Percentiles rank a stretch among this genome's conserved stretches.
These are phyloP conservation scores for Choloepus didactylus DNA, from an alignment of 2,797 vertebrate genomes.

Conservation along the genomic window DNA sequence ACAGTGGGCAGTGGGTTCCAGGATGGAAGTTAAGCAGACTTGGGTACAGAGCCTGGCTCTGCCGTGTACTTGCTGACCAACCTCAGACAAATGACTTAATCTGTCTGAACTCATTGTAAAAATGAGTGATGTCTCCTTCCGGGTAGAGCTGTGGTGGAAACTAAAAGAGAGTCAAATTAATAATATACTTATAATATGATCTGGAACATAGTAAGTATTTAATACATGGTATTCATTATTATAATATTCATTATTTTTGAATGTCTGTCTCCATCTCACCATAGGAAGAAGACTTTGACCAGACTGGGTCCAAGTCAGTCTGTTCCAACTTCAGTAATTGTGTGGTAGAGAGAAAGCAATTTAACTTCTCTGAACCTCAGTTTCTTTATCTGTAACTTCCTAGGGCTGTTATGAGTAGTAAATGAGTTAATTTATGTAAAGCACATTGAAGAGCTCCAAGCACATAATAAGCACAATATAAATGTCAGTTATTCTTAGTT, in stretches of 20 bases:
- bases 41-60: neutral
- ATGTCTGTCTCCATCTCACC: neutral
- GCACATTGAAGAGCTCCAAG: neutral
- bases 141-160: neutral
- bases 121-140: neutral
- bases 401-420: neutral
- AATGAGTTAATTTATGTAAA: conserved; percentile 31
- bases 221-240: neutral
- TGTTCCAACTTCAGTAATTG: neutral
- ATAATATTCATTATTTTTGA: too few relatives aligned
- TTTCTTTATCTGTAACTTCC: conserved; percentile 31
- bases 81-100: neutral
- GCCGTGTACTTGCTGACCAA: neutral
- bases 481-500: neutral
- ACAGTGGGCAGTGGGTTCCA: neutral
- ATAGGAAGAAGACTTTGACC: neutral
- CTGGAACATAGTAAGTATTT: neutral
- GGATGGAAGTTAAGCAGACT: neutral
- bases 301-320: neutral
- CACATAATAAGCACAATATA: neutral
- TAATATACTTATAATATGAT: neutral
- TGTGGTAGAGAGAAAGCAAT: neutral
- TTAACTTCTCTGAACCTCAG: conserved; percentile 27
- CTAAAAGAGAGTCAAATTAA: neutral
- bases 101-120: neutral